Evolutionary conservation across 2,797 vertebrate species (phyloP), one percentile per base, ranked within the genome.

Genomic region (Notamacropus eugenii): DNA sequence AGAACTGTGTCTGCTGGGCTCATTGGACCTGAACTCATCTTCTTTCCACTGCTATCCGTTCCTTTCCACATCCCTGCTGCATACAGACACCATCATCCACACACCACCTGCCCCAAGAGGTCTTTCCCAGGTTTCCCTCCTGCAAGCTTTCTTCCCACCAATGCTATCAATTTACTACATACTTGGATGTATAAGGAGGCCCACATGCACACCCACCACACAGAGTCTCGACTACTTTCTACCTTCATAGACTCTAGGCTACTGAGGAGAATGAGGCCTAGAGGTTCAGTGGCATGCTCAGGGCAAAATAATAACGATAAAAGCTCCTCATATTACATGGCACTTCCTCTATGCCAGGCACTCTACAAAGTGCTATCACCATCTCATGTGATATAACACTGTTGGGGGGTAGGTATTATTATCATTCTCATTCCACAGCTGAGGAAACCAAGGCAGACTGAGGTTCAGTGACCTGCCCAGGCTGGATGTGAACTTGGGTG

Each of bases 141-240:
- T 31, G 28, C 28, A 11, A 62, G 59, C 3, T 31, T 31, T 67
- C 59, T n/a, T 34, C 31, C 13, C 59, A 67, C 31, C 13, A 14
- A 5, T 4, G 5, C 59, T 34, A 12, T 12, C 28, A 0, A 67
- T 14, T 16, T 5, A 67, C 4, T 34, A 16, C 3, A n/a, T 12
- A 0, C 29, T 4, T 31, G 29, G 28, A 31, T 4, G 29, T 31
- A 59, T 3, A 4, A 0, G 0, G 10, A 13, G 10, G 14, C 5
- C 52, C 62, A 40, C 5, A 22, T 0, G 3, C 67, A 24, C 16
- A 3, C 0, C 0, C 28, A 29, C 13, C 11, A 31, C 58, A 13
- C 4, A 29, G 5, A 34, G 13, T n/a, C 59, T 34, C 59, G 31
- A 16, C 31, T 34, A 10, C 16, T n/a, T 67, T n/a, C 59, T 16